Percentiles rank a stretch among this genome's conserved stretches.
phyloP scores from a whole-genome alignment of 2,888 invertebrate species.

The Rugalucina vietnamica region DNA sequence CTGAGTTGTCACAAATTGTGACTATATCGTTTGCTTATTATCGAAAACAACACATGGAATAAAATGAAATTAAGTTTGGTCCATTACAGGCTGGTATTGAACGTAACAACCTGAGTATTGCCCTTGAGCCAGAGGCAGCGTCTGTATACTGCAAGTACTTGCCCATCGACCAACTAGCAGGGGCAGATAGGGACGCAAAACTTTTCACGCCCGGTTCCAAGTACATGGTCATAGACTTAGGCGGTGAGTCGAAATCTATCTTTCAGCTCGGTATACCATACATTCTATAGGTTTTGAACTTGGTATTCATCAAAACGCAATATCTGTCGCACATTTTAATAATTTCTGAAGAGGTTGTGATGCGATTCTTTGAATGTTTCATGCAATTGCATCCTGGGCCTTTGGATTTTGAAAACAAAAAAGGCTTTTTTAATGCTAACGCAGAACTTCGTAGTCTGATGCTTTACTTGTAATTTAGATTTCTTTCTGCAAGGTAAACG shows the following conservation, averaged over 20 bases:
- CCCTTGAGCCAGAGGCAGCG: slow-evolving; percentile 56
- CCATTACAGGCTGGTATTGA: slow-evolving; percentile 43
- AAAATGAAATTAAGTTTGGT: background rate
- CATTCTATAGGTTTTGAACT: too few species aligned
- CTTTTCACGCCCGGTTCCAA: slow-evolving; percentile 40
- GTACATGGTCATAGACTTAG: slow-evolving; percentile 56
- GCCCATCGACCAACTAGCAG: slow-evolving; percentile 24
- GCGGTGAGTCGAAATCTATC: slow-evolving; percentile 49
- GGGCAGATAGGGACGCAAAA: background rate
- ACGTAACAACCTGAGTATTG: slow-evolving; percentile 52
- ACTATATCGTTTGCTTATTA: background rate
- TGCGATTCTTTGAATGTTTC: too few species aligned
- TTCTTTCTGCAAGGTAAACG: too few species aligned
- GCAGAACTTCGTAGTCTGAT: too few species aligned
- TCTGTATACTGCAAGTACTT: slow-evolving; percentile 52
- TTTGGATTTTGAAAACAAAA: too few species aligned
- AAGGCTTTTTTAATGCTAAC: too few species aligned
- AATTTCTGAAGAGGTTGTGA: too few species aligned
- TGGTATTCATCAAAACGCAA: too few species aligned
- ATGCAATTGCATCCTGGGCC: too few species aligned
- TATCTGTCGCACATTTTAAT: too few species aligned
- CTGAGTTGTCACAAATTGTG: background rate
- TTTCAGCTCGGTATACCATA: too few species aligned
- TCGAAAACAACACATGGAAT: background rate
- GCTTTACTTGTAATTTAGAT: too few species aligned